Evolutionary conservation across 1,140 invertebrate species (phyloP).

Genomic region (Portunus trituberculatus): DNA sequence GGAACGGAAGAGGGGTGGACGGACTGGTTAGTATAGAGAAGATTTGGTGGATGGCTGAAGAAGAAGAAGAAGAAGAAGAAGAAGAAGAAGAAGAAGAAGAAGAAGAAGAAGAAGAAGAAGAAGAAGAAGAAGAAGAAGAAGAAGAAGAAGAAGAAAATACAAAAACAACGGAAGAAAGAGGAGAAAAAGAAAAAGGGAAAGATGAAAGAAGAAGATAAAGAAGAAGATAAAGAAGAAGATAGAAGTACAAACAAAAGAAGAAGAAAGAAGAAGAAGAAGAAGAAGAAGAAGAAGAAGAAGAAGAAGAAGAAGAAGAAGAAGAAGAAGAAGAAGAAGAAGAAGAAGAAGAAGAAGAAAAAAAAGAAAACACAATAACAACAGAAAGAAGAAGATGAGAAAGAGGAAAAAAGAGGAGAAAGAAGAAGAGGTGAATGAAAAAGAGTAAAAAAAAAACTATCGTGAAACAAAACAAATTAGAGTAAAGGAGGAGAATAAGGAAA

Average conservation of each 20-base stretch:
- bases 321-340: not conserved
- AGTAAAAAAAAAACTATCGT: not conserved
- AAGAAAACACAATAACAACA: too few species aligned
- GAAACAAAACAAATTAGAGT: not conserved
- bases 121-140: not conserved
- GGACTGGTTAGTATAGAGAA: too few species aligned
- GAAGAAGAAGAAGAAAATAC: not conserved
- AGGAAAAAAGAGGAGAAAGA: not conserved
- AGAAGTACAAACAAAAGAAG: not conserved
- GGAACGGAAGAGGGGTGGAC: not conserved
- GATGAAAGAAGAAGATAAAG: not conserved
- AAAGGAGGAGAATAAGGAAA: not conserved
- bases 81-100: not conserved
- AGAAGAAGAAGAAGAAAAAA: not conserved
- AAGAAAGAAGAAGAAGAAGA: not conserved
- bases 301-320: conserved; percentile 13
- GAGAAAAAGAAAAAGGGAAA: not conserved
- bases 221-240: not conserved
- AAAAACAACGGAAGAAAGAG: not conserved
- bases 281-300: conserved; percentile 21
- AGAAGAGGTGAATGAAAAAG: not conserved
- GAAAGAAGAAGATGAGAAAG: not conserved
- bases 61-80: not conserved
- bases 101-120: not conserved
- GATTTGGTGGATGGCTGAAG: too few species aligned